phyloP scores from a whole-genome alignment of 1,140 invertebrate species.

The Nasonia vitripennis region DNA sequence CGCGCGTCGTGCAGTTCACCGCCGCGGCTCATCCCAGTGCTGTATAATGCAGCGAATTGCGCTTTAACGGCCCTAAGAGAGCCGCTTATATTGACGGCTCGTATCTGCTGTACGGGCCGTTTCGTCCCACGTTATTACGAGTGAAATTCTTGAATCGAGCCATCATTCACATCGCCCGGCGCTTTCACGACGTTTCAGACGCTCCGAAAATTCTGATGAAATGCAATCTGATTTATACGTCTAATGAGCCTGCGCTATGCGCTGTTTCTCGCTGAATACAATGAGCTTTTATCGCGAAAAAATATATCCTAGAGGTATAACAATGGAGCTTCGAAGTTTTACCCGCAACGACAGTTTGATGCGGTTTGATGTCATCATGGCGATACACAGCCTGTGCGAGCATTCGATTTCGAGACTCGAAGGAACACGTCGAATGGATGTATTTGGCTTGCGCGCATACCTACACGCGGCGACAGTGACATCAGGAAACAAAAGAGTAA shows the following conservation, averaged over 20 bases:
- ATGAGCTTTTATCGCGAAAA: neutral
- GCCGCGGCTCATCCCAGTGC: neutral
- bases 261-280: neutral
- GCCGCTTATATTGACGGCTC: constrained; percentile 17
- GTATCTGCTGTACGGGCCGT: neutral
- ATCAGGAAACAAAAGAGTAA: too few relatives aligned
- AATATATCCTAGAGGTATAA: neutral
- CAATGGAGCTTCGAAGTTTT: constrained; percentile 16
- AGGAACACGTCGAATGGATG: too few relatives aligned
- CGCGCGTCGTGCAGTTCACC: neutral
- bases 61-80: constrained; percentile 5
- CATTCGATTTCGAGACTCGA: too few relatives aligned
- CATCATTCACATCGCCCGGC: neutral
- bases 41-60: neutral
- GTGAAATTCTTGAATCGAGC: neutral
- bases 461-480: too few relatives aligned
- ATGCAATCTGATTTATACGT: constrained; percentile 5
- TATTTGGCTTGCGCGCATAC: too few relatives aligned
- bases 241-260: neutral
- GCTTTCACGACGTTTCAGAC: neutral
- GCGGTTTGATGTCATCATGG: too few relatives aligned
- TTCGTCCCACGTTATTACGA: constrained; percentile 11
- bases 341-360: neutral
- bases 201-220: neutral
- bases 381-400: too few relatives aligned